Evolutionary conservation across 2,888 invertebrate species (phyloP), one percentile per base, ranked within the genome.

Genomic region (Mellilla xanthometata): DNA sequence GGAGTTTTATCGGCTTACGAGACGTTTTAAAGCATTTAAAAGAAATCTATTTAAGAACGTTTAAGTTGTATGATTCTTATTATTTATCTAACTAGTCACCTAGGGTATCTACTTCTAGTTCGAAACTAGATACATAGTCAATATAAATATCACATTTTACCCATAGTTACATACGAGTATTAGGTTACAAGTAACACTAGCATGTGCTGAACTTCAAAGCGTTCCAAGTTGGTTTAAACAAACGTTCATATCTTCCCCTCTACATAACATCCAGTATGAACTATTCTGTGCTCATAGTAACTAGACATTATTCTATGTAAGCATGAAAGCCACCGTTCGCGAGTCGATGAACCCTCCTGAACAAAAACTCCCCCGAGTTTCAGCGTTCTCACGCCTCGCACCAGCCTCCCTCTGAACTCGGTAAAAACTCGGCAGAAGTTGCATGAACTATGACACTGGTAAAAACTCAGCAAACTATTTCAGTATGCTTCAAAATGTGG

Each of bases 331-430:
- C 24, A 26, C 31, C 31, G 35, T 38, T 28, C 75, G 69, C 54
- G 56, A 66, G 85, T 80, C 87, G 74, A 71, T 86, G 88, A 87
- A 84, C 88, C 65, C 65, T 65, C 60, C 76, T 77, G 75, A 76
- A 86, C 72, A 86, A 87, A 88, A 87, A 82, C 80, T 84, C 86
- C 88, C 88, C 84, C 73, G 56, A 52, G 68, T 81, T 86, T 84
- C 86, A 86, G 81, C 70, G 76, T 86, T 88, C 88, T 86, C 87
- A 87, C 80, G 79, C 71, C 65, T 49, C 48, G 40, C 40, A 39
- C 44, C 52, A 49, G 56, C 50, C 55, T 55, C 62, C 41, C 41
- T 36, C 47, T 76, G 81, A 85, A 82, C 84, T 76, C 38, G 38
- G 73, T 76, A 84, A 86, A 87, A 87, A 85, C 68, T 68, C 62